These are phyloP conservation scores for Himalopsyche phryganea DNA, from an alignment of 1,140 invertebrate genomes.

Conservation along the genomic window DNA sequence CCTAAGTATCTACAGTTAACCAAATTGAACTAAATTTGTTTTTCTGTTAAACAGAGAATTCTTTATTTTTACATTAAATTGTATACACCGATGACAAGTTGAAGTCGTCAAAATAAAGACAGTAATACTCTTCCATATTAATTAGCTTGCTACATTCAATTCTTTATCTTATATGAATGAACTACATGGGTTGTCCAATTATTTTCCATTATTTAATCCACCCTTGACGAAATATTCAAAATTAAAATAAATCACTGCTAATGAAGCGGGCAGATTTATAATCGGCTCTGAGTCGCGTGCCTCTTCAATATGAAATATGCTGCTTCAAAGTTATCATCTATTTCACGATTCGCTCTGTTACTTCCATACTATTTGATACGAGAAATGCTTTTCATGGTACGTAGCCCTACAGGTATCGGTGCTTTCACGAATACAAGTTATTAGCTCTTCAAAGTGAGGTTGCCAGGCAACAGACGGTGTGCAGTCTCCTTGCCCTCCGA, in stretches of 20 bases:
- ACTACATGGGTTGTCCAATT: neutral
- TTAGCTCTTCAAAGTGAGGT: slow-evolving; percentile 33
- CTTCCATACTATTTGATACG: slow-evolving; percentile 7
- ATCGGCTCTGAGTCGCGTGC: slow-evolving; percentile 16
- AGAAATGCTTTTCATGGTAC: neutral
- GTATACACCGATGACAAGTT: no score
- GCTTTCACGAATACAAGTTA: slow-evolving; percentile 27
- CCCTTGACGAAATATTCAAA: slow-evolving; percentile 2
- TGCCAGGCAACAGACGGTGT: slow-evolving; percentile 20
- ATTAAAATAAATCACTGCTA: slow-evolving; percentile 13
- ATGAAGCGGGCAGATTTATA: slow-evolving; percentile 13
- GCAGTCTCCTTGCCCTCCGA: neutral
- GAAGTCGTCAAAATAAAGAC: no score
- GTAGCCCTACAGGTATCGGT: slow-evolving; percentile 13
- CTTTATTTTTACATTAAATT: no score
- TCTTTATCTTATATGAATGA: no score
- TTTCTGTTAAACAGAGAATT: no score
- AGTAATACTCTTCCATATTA: no score
- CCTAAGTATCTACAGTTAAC: no score
- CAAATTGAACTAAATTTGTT: no score
- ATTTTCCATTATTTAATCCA: neutral
- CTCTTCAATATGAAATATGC: slow-evolving; percentile 15
- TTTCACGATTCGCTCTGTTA: neutral
- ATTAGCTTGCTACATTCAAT: no score
- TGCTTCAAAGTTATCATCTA: slow-evolving; percentile 11